Evolutionary conservation across 2,113 vertebrate genomes (phyloP).

Genomic region (Lophotis ruficrista): DNA sequence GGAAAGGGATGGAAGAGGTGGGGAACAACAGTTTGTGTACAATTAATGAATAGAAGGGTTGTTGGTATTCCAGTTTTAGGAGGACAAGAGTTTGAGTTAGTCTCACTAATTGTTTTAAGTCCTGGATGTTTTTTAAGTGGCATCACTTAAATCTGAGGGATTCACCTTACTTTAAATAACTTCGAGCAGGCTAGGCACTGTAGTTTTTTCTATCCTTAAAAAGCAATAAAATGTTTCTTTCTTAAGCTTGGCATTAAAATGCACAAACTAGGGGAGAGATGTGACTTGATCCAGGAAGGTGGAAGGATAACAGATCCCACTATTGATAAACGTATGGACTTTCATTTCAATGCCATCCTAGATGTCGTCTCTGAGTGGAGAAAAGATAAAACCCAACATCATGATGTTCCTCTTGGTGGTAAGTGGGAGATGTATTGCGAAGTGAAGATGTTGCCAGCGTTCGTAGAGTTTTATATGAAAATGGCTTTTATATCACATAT

Average conservation of each 20-base stretch:
- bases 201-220: slow-evolving; percentile 43
- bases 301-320: slow-evolving; percentile 90
- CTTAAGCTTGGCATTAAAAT: slow-evolving; percentile 92
- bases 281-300: slow-evolving; percentile 96
- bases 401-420: slow-evolving; percentile 94
- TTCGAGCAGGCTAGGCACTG: not conserved
- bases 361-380: slow-evolving; percentile 98
- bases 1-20: not conserved
- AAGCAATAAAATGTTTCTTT: slow-evolving; percentile 69
- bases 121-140: not conserved
- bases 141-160: not conserved
- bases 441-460: not conserved
- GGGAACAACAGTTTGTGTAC: not conserved
- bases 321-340: slow-evolving; percentile 99
- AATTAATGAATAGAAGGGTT: not conserved
- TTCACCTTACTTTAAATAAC: not conserved
- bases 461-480: not conserved
- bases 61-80: not conserved
- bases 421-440: slow-evolving; percentile 41
- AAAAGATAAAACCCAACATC: slow-evolving; percentile 94
- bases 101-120: not conserved
- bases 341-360: slow-evolving; percentile 98
- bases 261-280: slow-evolving; percentile 93
- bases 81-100: not conserved
- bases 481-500: not conserved